Percentiles rank a stretch among this genome's conserved stretches.
Evolutionary conservation across 2,113 vertebrate species (phyloP).

Genomic region (Daphoenositta chrysoptera): DNA sequence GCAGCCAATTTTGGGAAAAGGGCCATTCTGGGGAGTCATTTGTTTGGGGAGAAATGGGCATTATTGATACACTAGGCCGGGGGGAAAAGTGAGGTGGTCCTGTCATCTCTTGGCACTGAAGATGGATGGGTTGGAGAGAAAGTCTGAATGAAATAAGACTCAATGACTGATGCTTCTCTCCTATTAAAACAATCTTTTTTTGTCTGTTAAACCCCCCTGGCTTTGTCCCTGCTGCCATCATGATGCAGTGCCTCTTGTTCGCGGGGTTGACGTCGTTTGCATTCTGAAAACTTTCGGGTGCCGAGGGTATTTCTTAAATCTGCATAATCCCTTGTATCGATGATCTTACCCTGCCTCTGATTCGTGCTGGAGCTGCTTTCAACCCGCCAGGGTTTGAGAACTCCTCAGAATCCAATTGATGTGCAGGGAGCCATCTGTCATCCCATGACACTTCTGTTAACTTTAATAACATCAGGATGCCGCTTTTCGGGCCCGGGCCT

Average conservation of each 20-base stretch:
- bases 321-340: constrained; percentile 71
- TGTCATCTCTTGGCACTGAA: constrained; percentile 90
- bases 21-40: constrained; percentile 33
- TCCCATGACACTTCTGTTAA: constrained; percentile 44
- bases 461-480: background rate
- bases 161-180: constrained; percentile 96
- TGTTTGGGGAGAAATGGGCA: constrained; percentile 66
- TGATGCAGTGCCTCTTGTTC: constrained; percentile 98
- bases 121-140: constrained; percentile 90
- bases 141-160: constrained; percentile 95
- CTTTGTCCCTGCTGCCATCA: constrained; percentile 97
- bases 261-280: constrained; percentile 72
- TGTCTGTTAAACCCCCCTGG: constrained; percentile 83
- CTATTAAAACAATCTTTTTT: constrained; percentile 83
- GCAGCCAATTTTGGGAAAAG: constrained; percentile 37
- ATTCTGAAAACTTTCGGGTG: constrained; percentile 74
- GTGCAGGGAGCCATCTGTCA: constrained; percentile 63
- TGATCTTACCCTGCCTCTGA: constrained; percentile 60
- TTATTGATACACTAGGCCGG: constrained; percentile 25
- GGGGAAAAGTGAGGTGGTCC: constrained; percentile 65
- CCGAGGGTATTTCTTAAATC: constrained; percentile 68
- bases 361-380: constrained; percentile 62
- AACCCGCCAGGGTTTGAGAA: constrained; percentile 65
- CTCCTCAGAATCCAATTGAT: constrained; percentile 38
- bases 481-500: background rate